Evolutionary conservation across 2,113 vertebrate species (phyloP), one percentile per base, ranked within the genome.

Genomic region (Dromas ardeola): DNA sequence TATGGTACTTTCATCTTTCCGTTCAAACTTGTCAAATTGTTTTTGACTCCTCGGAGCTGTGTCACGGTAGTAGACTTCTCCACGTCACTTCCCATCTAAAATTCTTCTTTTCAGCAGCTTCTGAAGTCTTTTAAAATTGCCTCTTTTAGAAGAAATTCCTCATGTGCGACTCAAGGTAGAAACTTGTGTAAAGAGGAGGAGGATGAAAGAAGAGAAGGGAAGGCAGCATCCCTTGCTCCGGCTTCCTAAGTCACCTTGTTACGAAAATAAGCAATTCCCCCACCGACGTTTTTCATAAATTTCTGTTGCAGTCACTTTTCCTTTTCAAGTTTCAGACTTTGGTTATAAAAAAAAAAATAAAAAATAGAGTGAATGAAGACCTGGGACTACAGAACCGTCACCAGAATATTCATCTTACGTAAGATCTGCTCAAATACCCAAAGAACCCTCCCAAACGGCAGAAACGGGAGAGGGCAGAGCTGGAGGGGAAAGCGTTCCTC

Each of bases 381-480:
- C 59, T 45, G 40, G 38, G 53, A 25, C 49, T 76, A 14, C 3
- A 32, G 62, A 45, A 86, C 25, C 1, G 2, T 15, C 43, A 40
- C 15, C 49, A 38, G 8, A 16, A 76, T 38, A 25, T 34, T 17
- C 36, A 83, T 30, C 66, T 81, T 80, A 43, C 0, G 0, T 58
- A 72, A 73, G n/a, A 58, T 38, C 32, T 77, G 55, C 71, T 83
- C 58, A 29, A 72, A 76, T 8, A 52, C 34, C 13, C 45, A 34
- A 50, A 58, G 76, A 66, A 77, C 29, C 45, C 30, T 86, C 56
- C 72, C 50, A 86, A 74, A 61, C 4, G 25, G 73, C 76, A 92
- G 25, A 26, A 83, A 59, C 0, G 0, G 42, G 47, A 43, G 1
- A 1, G 55, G 45, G 59, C 2, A 74, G 38, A 53, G 76, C 72